A percentile compares a stretch with the other conserved stretches of the same genome.
Conservation (phyloP, 2,113 vertebrate genomes). For the Oceanodroma tethys region DNA sequence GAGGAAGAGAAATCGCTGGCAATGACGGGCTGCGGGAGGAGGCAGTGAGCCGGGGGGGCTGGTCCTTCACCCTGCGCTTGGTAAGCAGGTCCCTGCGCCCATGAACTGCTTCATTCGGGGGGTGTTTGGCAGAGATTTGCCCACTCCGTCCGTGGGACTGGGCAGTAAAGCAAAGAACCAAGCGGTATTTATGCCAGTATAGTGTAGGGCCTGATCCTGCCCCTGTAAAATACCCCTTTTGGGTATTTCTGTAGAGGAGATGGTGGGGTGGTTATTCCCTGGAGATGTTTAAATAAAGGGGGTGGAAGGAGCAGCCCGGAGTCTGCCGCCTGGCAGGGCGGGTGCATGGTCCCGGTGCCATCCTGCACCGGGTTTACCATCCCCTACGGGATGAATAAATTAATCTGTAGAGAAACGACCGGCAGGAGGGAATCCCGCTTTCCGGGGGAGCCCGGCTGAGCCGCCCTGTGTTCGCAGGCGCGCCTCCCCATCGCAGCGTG, state of each 20-base stretch:
- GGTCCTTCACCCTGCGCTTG: not conserved
- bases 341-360: not conserved
- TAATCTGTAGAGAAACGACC: accelerated
- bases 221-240: not conserved
- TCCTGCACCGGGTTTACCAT: not conserved
- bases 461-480: not conserved
- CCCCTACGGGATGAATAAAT: not conserved
- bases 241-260: not conserved
- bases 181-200: accelerated
- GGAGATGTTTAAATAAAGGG: not conserved
- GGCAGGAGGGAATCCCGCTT: accelerated
- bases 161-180: not conserved
- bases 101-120: accelerated
- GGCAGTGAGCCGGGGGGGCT: not conserved
- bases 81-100: not conserved
- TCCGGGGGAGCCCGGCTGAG: not conserved
- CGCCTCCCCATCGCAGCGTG: slow-evolving; percentile 56
- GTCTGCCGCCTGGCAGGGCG: not conserved
- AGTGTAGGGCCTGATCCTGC: not conserved
- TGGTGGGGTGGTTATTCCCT: not conserved
- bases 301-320: not conserved
- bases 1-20: not conserved
- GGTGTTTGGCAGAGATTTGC: not conserved
- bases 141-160: accelerated
- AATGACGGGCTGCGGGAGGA: not conserved